Base-by-base conservation (phyloP, 2,888 invertebrate species). In the Agrochola lota region DNA sequence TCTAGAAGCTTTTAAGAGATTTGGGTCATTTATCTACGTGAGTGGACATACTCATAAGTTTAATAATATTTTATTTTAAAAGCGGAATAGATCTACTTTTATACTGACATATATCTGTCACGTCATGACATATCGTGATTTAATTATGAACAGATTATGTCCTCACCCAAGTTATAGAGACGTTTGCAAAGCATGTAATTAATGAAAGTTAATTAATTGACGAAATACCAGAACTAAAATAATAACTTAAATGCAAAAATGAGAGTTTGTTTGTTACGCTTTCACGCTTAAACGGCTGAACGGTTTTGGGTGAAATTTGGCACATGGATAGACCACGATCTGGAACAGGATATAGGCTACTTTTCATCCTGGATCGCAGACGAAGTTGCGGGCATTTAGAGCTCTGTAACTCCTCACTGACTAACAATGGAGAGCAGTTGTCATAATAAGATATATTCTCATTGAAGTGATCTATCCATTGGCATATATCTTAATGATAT, bases 1-100 rank as follows among this genome's bases (percentile, higher is more conserved):
- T 55, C 35, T 17, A 30, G 40, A 69, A 57, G 80, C 72, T 78
- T 72, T 59, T 64, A 59, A 59, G 55, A 66, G 43, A 79, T 81
- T 67, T 74, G n/a, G n/a, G 23, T 46, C 6, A 72, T 78, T 80
- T 80, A 15, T 72, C 62, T 55, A 12, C 30, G n/a, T 62, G 20
- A 35, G 49, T 52, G 23, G 15, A 15, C 0, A 15, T 9, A 15
- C 9, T 30, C 12, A 4, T 20, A 12, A 12, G 20, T 67, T 67
- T 30, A 0, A 8, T 67, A 20, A 46, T 23, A 67, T 46, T 5
- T 23, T 23, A 8, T 30, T 23, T 6, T 17, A 11, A 43, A 26
- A 66, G n/a, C 23, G 17, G 35, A 17, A 40, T 64, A 15, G 15
- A n/a, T n/a, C n/a, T n/a, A 40, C 1, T 26, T n/a, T n/a, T 40